A percentile compares a stretch with the other conserved stretches of the same genome.
Evolutionary conservation across 2,797 vertebrate genomes (phyloP).

Genomic region (Setipinna tenuifilis): DNA sequence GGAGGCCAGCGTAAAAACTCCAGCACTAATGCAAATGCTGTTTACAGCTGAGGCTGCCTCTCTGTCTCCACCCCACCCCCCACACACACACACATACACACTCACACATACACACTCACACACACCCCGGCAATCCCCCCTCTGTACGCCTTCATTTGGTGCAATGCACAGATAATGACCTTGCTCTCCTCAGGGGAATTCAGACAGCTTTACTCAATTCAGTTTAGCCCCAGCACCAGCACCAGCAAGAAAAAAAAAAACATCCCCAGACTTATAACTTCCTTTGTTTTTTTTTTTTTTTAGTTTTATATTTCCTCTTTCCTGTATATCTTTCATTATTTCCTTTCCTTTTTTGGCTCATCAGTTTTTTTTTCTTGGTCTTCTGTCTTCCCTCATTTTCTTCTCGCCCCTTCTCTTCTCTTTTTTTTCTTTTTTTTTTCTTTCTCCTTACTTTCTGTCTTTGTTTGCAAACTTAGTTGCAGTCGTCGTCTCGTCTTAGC

Average conservation of each 20-base stretch:
- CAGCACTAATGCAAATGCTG: conserved; percentile 23
- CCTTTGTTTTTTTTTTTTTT: not conserved
- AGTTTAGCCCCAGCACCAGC: not conserved
- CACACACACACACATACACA: too few species aligned
- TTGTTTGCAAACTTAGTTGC: conserved; percentile 8
- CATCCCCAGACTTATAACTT: not conserved
- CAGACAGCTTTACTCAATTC: not conserved
- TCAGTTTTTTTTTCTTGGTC: not conserved
- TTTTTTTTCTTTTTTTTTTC: not conserved
- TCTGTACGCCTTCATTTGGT: not conserved
- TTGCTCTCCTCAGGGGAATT: not conserved
- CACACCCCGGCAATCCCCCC: not conserved
- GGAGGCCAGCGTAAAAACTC: conserved; percentile 21
- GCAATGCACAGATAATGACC: conserved; percentile 23
- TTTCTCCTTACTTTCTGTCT: not conserved
- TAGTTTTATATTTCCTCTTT: not conserved
- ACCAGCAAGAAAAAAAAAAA: not conserved
- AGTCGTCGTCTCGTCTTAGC: conserved; percentile 10
- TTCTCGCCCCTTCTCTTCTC: not conserved
- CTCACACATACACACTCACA: too few species aligned
- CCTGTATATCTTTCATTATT: not conserved
- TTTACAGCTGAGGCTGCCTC: not conserved
- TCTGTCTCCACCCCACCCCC: too few species aligned
- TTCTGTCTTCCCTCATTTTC: not conserved
- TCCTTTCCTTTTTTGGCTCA: not conserved